phyloP scores from a whole-genome alignment of 2,888 invertebrate genomes.

The Nineta flava region DNA sequence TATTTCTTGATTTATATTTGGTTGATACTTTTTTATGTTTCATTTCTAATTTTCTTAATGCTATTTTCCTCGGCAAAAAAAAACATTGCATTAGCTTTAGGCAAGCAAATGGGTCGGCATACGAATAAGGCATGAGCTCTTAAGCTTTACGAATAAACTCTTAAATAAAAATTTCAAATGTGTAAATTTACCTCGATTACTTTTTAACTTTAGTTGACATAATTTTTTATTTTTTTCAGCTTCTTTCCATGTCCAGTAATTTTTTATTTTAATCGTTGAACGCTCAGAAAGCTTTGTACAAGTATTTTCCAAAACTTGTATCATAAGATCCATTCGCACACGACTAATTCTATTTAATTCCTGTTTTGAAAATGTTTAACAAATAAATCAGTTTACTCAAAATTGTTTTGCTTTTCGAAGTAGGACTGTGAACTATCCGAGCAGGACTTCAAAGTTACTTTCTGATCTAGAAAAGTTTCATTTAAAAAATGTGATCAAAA shows the following conservation, averaged over 20 bases:
- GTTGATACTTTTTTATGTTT: conserved; percentile 24
- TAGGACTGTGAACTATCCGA: no score
- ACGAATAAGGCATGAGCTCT: no score
- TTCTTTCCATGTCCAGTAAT: conserved; percentile 33
- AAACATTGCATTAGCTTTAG: no score
- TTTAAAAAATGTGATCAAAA: no score
- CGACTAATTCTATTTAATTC: conserved; percentile 58
- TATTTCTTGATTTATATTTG: conserved; percentile 28
- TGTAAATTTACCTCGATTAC: conserved; percentile 29
- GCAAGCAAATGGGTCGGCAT: no score
- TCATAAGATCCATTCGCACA: conserved; percentile 50
- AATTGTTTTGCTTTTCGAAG: no score
- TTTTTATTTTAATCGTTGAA: conserved; percentile 32
- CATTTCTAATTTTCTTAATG: conserved; percentile 31
- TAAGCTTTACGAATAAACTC: conserved; percentile 9
- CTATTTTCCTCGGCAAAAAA: conserved; percentile 18
- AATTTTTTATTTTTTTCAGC: conserved; percentile 39
- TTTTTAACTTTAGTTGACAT: conserved; percentile 33
- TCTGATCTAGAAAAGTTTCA: no score
- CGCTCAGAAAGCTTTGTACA: conserved; percentile 30
- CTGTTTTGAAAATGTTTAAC: no score
- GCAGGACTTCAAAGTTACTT: no score
- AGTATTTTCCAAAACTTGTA: conserved; percentile 39
- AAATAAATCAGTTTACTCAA: no score
- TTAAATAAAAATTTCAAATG: not conserved